phyloP scores from a whole-genome alignment of 2,888 invertebrate genomes.

The Penaeus monodon region DNA sequence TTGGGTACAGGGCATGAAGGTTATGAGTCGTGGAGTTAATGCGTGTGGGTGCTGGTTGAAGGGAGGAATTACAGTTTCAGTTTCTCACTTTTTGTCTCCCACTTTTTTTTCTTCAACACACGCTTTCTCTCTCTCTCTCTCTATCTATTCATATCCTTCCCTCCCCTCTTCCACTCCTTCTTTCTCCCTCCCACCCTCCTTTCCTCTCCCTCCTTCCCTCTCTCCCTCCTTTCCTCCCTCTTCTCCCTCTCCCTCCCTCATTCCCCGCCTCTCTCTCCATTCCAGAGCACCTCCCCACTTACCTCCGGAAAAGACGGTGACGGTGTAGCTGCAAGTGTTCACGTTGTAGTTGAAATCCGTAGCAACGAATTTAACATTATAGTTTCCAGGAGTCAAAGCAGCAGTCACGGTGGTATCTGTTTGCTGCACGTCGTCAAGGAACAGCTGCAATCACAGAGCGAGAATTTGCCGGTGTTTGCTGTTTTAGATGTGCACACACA shows the following conservation, averaged over 20 bases:
- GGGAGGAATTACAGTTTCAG: too few species aligned
- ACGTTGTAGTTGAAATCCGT: constrained; percentile 9
- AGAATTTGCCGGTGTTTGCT: too few species aligned
- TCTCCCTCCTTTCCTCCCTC: neutral
- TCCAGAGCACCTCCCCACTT: neutral
- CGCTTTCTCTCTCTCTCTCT: too few species aligned
- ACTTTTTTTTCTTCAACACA: too few species aligned
- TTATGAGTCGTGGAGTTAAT: too few species aligned
- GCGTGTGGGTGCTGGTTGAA: neutral
- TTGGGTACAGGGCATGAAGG: too few species aligned
- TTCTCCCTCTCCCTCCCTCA: too few species aligned
- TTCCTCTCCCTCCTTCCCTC: too few species aligned
- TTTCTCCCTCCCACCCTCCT: neutral
- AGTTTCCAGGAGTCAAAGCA: neutral
- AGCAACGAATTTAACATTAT: constrained; percentile 2
- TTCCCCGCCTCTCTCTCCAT: neutral
- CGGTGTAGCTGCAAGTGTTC: constrained; percentile 18
- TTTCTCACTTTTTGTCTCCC: too few species aligned
- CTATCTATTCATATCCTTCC: too few species aligned
- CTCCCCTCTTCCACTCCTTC: too few species aligned
- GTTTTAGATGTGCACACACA: too few species aligned
- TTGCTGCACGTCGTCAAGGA: neutral
- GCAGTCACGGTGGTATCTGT: neutral
- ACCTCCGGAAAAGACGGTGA: neutral
- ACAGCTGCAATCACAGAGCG: constrained; percentile 10